Percentiles rank a stretch among this genome's conserved stretches.
phyloP scores from a whole-genome alignment of 2,888 invertebrate species.

The Achlya flavicornis region DNA sequence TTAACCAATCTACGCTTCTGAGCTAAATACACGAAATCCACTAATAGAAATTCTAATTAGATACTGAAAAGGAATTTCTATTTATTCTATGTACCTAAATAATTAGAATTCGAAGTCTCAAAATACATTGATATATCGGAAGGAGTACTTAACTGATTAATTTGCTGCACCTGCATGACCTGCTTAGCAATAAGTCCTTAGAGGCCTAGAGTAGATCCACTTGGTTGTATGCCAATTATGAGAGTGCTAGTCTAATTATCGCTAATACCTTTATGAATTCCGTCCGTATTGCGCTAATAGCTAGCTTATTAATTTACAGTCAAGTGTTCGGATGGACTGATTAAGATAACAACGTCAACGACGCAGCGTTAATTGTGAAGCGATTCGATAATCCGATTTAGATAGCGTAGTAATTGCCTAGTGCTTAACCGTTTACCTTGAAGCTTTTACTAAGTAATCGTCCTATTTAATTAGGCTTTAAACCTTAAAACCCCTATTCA shows the following conservation, averaged over 20 bases:
- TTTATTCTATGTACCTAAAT: not conserved
- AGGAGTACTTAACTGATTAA: no score
- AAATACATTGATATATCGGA: no score
- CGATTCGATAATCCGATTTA: slow-evolving; percentile 56
- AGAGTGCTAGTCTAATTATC: not conserved
- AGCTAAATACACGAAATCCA: not conserved
- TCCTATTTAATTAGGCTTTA: slow-evolving; percentile 47
- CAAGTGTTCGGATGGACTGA: slow-evolving; percentile 56
- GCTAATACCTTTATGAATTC: slow-evolving; percentile 26
- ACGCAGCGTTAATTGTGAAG: slow-evolving; percentile 66
- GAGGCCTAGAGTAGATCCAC: not conserved
- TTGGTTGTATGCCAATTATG: not conserved
- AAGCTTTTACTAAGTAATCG: slow-evolving; percentile 35
- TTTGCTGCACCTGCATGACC: no score
- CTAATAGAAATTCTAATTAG: not conserved
- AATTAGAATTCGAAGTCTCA: not conserved
- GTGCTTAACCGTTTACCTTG: slow-evolving; percentile 48
- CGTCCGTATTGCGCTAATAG: slow-evolving; percentile 37
- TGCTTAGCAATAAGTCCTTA: no score
- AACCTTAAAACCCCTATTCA: slow-evolving; percentile 18
- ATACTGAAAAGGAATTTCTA: no score
- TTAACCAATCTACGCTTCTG: not conserved
- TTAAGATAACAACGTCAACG: slow-evolving; percentile 65
- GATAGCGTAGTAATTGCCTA: slow-evolving; percentile 56
- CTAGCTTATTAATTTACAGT: slow-evolving; percentile 64